Base-by-base conservation (phyloP, 2,888 invertebrate genomes). In the Clostera curtula region DNA sequence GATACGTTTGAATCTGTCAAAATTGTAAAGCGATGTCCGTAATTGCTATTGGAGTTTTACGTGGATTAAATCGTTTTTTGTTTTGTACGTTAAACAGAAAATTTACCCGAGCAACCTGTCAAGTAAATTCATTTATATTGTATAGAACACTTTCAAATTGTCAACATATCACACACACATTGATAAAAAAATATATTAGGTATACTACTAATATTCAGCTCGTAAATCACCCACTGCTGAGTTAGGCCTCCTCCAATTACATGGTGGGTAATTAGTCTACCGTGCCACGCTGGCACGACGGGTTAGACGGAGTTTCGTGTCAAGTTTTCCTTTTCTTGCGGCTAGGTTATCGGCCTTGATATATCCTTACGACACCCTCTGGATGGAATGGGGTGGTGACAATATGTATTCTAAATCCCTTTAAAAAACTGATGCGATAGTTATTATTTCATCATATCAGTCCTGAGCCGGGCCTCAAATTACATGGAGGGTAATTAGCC, bases 21-120 rank as follows among this genome's bases (percentile, higher is more conserved):
- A 55, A 50, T 53, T 47, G 47, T 47, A 56, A 50, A 43, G 34
- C 47, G 25, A 31, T 39, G 36, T 43, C 42, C 32, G 31, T 38
- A 40, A 47, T 49, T 45, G 24, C 33, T 29, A 32, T 29, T 15
- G 36, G 41, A 40, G 40, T 46, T 49, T 49, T 27, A 22, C 24
- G 35, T 22, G 26, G 33, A 24, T 30, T 25, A 36, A 34, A 41
- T 41, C 36, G 31, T 19, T 32, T 40, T 40, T 34, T 26, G 19
- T 25, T 7, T 47, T 42, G 36, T 30, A 34, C 35, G 37, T 42
- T 37, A 36, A 34, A 40, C 25, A 19, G 16, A 11, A 12, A 19
- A 12, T 24, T 22, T 8, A 23, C 13, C 7, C 13, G 8, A 15
- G 11, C 5, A 10, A 5, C 6, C 19, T 19, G 5, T 8, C 13